Percentiles rank a stretch among this genome's conserved stretches.
phyloP scores from a whole-genome alignment of 1,140 invertebrate genomes.

The Stenopsyche tienmushanensis region DNA sequence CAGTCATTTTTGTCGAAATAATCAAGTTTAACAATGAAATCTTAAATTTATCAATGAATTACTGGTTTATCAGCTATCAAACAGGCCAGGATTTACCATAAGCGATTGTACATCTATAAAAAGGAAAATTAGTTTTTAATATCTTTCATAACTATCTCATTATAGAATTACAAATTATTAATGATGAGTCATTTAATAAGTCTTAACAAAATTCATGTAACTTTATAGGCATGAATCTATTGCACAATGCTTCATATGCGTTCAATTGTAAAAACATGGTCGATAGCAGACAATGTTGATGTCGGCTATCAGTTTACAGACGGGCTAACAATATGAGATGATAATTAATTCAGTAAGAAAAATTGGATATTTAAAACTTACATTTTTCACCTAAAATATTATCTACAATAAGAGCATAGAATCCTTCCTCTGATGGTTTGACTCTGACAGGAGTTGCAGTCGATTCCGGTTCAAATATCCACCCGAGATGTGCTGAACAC shows the following conservation, averaged over 20 bases:
- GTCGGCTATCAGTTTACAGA: too few species aligned
- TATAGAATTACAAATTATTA: constrained; percentile 2
- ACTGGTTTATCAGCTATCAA: constrained; percentile 26
- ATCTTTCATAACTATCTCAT: not conserved
- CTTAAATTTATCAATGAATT: constrained; percentile 6
- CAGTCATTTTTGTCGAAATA: constrained; percentile 44
- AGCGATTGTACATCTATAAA: constrained; percentile 47
- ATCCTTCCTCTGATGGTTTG: constrained; percentile 43
- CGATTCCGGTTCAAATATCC: constrained; percentile 50
- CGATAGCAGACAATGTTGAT: too few species aligned
- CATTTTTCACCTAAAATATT: constrained; percentile 54
- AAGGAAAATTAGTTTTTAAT: constrained; percentile 14
- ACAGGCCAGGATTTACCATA: constrained; percentile 37
- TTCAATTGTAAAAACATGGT: too few species aligned
- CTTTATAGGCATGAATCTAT: too few species aligned
- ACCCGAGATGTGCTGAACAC: constrained; percentile 53
- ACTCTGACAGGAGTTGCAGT: constrained; percentile 33
- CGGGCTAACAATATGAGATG: too few species aligned
- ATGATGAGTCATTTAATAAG: not conserved
- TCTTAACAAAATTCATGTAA: too few species aligned
- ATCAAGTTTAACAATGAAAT: constrained; percentile 3
- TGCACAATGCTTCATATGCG: too few species aligned
- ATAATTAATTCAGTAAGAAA: too few species aligned
- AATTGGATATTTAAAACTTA: too few species aligned
- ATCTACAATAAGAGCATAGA: constrained; percentile 53